A percentile compares a stretch with the other conserved stretches of the same genome.
Evolutionary conservation across 2,113 vertebrate species (phyloP).

Genomic region (Alosa alosa): DNA sequence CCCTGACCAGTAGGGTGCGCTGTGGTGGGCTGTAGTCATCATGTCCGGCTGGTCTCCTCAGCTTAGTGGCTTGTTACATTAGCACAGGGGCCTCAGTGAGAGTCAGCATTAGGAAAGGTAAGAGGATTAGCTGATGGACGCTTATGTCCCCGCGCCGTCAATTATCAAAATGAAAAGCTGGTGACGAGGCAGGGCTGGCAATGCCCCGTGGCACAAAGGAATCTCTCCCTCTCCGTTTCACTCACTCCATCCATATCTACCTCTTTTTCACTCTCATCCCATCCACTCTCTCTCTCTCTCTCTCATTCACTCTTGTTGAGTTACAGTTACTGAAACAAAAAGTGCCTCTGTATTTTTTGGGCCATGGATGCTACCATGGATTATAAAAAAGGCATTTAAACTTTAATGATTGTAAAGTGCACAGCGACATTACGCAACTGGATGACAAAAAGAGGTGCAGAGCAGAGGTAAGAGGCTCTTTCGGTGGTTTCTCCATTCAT

Average conservation of each 20-base stretch:
- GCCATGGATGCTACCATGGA: slow-evolving; percentile 42
- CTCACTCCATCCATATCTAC: slow-evolving; percentile 30
- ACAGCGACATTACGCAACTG: slow-evolving; percentile 67
- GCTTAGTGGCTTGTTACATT: slow-evolving; percentile 68
- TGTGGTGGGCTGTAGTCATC: slow-evolving; percentile 16
- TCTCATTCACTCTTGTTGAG: slow-evolving; percentile 45
- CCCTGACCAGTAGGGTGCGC: slow-evolving; percentile 53
- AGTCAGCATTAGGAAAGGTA: slow-evolving; percentile 74
- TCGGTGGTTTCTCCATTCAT: background rate
- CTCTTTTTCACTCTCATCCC: background rate
- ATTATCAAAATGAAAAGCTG: slow-evolving; percentile 76
- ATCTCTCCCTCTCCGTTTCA: slow-evolving; percentile 47
- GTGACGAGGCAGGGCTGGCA: slow-evolving; percentile 58
- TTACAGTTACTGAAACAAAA: slow-evolving; percentile 45
- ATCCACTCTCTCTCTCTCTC: slow-evolving; percentile 38
- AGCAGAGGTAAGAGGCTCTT: background rate
- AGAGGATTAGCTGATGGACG: slow-evolving; percentile 79
- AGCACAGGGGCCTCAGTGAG: slow-evolving; percentile 73
- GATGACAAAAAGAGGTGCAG: background rate
- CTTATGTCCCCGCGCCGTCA: slow-evolving; percentile 68
- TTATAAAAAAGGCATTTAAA: slow-evolving; percentile 67
- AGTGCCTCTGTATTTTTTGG: background rate
- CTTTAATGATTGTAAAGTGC: slow-evolving; percentile 70
- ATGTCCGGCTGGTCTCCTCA: background rate
- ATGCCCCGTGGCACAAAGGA: slow-evolving; percentile 53